Evolutionary conservation across 2,888 invertebrate species (phyloP).

Genomic region (Anorthoa munda): DNA sequence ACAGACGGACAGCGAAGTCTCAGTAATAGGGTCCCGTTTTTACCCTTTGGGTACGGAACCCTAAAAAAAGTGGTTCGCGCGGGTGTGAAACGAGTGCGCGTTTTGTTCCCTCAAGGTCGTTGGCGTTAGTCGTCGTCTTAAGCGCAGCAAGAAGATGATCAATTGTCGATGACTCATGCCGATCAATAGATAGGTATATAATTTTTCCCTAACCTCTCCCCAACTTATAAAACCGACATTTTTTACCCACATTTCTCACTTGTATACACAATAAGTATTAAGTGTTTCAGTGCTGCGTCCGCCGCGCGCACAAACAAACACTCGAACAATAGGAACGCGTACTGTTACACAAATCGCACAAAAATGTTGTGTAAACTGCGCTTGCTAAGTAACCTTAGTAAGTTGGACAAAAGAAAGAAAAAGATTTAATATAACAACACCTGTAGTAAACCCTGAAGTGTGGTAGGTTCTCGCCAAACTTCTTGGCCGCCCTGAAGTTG

Average conservation of each 20-base stretch:
- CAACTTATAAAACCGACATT: constrained; percentile 36
- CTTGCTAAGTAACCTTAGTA: constrained; percentile 15
- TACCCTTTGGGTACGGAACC: too few species aligned
- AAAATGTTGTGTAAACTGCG: constrained; percentile 46
- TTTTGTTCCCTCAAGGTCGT: too few species aligned
- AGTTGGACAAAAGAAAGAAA: not conserved
- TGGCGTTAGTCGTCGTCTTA: too few species aligned
- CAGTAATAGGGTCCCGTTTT: too few species aligned
- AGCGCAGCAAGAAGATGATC: too few species aligned
- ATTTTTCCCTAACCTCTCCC: not conserved
- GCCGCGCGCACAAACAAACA: constrained; percentile 36
- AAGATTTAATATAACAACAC: not conserved
- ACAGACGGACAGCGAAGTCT: too few species aligned
- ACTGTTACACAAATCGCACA: constrained; percentile 19
- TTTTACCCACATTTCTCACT: constrained; percentile 35
- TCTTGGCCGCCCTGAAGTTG: too few species aligned
- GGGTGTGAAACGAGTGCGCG: too few species aligned
- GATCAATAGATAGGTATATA: not conserved
- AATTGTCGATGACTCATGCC: not conserved
- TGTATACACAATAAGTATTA: constrained; percentile 23
- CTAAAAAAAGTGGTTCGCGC: too few species aligned
- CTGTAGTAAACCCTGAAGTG: too few species aligned
- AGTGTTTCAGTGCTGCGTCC: constrained; percentile 41
- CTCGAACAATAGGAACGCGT: constrained; percentile 44
- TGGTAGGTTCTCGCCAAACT: too few species aligned